Evolutionary conservation across 2,888 invertebrate genomes (phyloP).

Genomic region (Pseudococcus viburni): DNA sequence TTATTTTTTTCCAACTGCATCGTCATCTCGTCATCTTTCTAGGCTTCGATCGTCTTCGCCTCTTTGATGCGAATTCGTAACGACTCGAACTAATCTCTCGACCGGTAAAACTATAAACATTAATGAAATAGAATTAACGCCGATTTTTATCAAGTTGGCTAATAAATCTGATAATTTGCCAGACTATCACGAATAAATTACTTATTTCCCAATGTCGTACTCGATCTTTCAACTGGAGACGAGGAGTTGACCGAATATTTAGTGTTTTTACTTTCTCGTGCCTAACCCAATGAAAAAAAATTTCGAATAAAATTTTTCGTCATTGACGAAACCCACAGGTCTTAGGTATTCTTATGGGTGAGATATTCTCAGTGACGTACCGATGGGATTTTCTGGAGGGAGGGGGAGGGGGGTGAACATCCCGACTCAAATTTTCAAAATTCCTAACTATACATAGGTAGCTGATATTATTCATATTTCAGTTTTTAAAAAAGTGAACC

Average conservation of each 20-base stretch:
- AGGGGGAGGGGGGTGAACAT: too few species aligned
- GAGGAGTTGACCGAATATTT: background rate
- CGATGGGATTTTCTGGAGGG: too few species aligned
- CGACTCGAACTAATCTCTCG: background rate
- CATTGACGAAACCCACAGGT: too few species aligned
- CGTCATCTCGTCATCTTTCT: background rate
- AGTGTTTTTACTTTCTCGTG: background rate
- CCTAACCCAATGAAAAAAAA: background rate
- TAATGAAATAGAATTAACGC: conserved; percentile 27
- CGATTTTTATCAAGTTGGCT: conserved; percentile 11
- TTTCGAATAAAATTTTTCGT: background rate
- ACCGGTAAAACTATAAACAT: background rate
- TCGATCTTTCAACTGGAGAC: background rate
- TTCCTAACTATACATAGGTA: too few species aligned
- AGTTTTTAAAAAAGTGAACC: too few species aligned
- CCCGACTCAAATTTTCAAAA: too few species aligned
- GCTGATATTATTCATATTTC: too few species aligned
- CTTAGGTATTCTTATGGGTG: too few species aligned
- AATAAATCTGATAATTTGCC: conserved; percentile 4
- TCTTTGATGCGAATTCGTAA: background rate
- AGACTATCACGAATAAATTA: conserved; percentile 27
- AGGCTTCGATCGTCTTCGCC: background rate
- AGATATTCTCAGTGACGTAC: too few species aligned
- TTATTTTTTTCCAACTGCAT: too few species aligned
- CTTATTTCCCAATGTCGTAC: conserved; percentile 12